phyloP scores from a whole-genome alignment of 2,888 invertebrate species.

The Phaonia tiefii region DNA sequence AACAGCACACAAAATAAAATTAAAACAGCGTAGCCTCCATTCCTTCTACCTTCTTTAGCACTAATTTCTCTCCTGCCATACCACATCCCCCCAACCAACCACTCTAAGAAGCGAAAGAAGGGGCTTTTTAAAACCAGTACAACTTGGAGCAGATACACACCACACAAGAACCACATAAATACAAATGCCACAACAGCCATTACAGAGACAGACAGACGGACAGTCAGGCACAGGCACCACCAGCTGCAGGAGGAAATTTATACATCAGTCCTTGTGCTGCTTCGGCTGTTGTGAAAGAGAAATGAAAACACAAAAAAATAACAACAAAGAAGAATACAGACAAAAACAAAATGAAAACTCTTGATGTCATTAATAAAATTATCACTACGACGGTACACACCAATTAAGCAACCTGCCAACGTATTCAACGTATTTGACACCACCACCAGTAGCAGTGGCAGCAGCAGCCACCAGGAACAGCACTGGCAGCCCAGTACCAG shows the following conservation, averaged over 20 bases:
- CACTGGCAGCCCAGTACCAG: slow-evolving; percentile 19
- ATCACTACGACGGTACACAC: slow-evolving; percentile 77
- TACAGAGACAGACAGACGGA: no score
- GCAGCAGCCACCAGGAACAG: slow-evolving; percentile 70
- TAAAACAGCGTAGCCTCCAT: background rate
- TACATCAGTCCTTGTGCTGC: slow-evolving; percentile 16
- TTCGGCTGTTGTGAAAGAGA: slow-evolving; percentile 58
- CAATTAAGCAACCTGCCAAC: slow-evolving; percentile 80
- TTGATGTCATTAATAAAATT: slow-evolving; percentile 80
- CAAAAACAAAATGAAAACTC: slow-evolving; percentile 68
- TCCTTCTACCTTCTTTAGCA: no score
- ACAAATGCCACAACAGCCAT: background rate
- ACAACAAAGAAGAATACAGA: slow-evolving; percentile 48
- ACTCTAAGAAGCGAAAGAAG: background rate
- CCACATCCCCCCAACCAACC: background rate
- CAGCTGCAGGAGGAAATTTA: background rate
- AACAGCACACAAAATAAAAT: slow-evolving; percentile 25
- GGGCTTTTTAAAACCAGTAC: slow-evolving; percentile 1
- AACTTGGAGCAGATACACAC: background rate
- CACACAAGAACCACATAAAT: background rate
- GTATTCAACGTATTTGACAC: slow-evolving; percentile 74
- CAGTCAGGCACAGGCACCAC: background rate
- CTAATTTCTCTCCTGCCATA: background rate
- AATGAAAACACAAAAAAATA: slow-evolving; percentile 36
- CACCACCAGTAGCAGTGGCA: slow-evolving; percentile 68